These are phyloP conservation scores for Heliocidaris tuberculata DNA, from an alignment of 35 echinoderm and acorn worm species.

Conservation along the genomic window DNA sequence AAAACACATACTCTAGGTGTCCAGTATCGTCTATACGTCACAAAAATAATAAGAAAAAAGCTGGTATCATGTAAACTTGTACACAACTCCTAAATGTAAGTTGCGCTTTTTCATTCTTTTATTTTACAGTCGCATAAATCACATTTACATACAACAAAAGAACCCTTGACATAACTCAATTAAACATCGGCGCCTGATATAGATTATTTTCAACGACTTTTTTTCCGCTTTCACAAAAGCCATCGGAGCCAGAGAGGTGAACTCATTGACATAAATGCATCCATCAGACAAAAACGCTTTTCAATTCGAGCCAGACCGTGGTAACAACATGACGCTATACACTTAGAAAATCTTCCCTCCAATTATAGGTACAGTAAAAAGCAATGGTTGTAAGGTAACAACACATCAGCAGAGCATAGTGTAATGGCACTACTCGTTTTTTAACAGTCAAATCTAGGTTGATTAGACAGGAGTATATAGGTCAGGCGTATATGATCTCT, in stretches of 20 bases:
- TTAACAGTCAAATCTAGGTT: conserved; percentile 22
- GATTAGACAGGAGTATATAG: conserved; percentile 31
- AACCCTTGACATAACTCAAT: neutral
- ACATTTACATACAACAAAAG: neutral
- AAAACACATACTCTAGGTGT: neutral
- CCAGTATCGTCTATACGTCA: neutral
- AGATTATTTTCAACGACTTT: neutral
- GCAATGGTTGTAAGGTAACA: neutral
- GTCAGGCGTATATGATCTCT: neutral
- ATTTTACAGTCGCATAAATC: neutral
- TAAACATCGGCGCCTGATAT: neutral
- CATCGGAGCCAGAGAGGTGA: neutral
- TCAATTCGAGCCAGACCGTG: too few relatives aligned
- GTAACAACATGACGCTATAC: neutral
- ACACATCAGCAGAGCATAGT: neutral
- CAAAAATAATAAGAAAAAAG: too few relatives aligned
- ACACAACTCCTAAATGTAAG: too few relatives aligned
- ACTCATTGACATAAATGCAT: neutral
- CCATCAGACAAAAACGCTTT: neutral
- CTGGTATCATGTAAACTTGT: too few relatives aligned
- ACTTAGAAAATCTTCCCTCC: neutral
- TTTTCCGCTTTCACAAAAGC: neutral
- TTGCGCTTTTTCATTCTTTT: too few relatives aligned
- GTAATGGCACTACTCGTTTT: neutral
- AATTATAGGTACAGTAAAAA: neutral